Evolutionary conservation across 2,888 invertebrate species (phyloP), one percentile per base, ranked within the genome.

Genomic region (Phanerotoma sp.): DNA sequence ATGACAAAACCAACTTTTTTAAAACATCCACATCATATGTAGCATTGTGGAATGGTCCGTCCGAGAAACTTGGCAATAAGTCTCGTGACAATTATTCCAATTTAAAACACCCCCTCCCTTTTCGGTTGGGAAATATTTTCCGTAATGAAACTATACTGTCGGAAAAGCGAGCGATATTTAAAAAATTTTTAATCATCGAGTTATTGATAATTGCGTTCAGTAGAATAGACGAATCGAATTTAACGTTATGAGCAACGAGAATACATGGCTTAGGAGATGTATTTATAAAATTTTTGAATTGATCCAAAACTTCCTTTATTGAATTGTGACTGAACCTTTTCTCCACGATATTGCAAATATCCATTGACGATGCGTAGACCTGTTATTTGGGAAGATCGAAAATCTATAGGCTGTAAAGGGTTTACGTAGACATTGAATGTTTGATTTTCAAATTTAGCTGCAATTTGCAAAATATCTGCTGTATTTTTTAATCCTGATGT

Each of bases 221-320:
- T 3, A 60, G 37, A 6, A 20, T 41, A 32, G 57, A 18, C 16
- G 35, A 22, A 28, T 60, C 54, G 37, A 60, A 60, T 13, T 38
- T 4, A n/a, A 42, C 51, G 28, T 60, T 57, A 35, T 60, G 60
- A 3, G 57, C 54, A 25, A 58, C 41, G 6, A 60, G 32, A 46
- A 60, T 9, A 41, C 53, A 22, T 20, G 40, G 32, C n/a, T 46
- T 28, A n/a, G 10, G 42, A 18, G 22, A 48, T 13, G 13, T 22
- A 28, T 9, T 48, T 42, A 57, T 45, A 51, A 60, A 60, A 30
- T 44, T 46, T n/a, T 35, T 37, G 22, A 57, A 57, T 40, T 50
- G 7, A 10, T 25, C 15, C 18, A 56, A 35, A 13, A 47, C 47
- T 10, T 56, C 42, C 0, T 21, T n/a, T 22, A 46, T 30, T 22